Evolutionary conservation across 2,888 invertebrate genomes (phyloP).

Genomic region (Apantesis nais): DNA sequence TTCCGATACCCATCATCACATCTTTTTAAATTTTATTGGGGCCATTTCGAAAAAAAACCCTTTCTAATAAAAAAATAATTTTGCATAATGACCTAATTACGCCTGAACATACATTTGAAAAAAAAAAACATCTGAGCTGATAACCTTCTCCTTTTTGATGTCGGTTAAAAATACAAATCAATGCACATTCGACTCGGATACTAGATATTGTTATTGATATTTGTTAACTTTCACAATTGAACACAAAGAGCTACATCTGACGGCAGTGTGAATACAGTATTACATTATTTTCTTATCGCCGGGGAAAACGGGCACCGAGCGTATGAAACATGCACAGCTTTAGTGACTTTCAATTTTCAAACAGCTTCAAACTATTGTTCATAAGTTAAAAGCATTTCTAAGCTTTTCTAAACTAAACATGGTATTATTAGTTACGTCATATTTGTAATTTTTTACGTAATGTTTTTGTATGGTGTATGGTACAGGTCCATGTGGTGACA

Average conservation of each 20-base stretch:
- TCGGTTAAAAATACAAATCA: too few relatives aligned
- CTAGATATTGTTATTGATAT: background rate
- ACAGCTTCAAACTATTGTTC: conserved; percentile 44
- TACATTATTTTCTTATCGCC: conserved; percentile 43
- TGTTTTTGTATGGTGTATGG: too few relatives aligned
- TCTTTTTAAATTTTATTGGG: too few relatives aligned
- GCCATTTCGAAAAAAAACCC: too few relatives aligned
- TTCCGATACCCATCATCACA: too few relatives aligned
- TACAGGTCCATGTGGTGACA: too few relatives aligned
- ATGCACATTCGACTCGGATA: too few relatives aligned
- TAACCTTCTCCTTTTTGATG: too few relatives aligned
- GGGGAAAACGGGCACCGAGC: conserved; percentile 35
- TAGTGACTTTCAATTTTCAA: conserved; percentile 49
- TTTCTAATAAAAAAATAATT: too few relatives aligned
- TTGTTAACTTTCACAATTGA: background rate
- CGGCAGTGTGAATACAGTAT: conserved; percentile 23
- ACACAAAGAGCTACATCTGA: background rate
- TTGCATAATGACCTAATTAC: too few relatives aligned
- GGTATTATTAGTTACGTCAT: conserved; percentile 19
- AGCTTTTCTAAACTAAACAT: conserved; percentile 18
- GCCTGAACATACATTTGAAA: too few relatives aligned
- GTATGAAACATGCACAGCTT: conserved; percentile 27
- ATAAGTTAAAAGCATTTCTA: conserved; percentile 29
- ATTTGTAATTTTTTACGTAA: background rate
- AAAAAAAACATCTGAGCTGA: too few relatives aligned